Conservation (phyloP, 2,797 vertebrate species). For the Eleutherodactylus coqui region DNA sequence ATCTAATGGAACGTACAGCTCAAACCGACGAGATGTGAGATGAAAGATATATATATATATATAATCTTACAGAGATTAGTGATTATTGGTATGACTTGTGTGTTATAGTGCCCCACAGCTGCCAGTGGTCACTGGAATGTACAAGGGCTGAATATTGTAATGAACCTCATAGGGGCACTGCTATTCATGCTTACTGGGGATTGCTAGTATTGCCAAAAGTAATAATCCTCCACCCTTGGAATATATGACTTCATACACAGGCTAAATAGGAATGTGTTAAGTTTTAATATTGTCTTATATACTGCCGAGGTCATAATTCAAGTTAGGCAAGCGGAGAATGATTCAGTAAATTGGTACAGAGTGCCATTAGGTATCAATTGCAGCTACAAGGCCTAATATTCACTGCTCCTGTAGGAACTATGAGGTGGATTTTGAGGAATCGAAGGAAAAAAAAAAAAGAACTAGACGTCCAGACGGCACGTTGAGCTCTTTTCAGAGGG, state of each 20-base stretch:
- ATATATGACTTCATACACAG: not conserved
- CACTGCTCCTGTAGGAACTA: slow-evolving; percentile 1
- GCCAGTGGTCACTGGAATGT: not conserved
- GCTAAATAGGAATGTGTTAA: not conserved
- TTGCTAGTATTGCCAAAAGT: no score
- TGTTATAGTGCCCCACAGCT: not conserved
- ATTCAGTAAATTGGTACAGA: not conserved
- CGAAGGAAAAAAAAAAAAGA: slow-evolving; percentile 57
- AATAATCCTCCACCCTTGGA: no score
- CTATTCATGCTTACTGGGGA: not conserved
- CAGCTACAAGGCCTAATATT: slow-evolving; percentile 3
- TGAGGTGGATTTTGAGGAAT: slow-evolving; percentile 16
- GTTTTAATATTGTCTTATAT: not conserved
- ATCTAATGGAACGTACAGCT: not conserved
- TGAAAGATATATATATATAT: not conserved
- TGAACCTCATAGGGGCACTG: not conserved
- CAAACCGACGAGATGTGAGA: not conserved
- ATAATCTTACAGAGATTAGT: not conserved
- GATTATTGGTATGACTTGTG: not conserved
- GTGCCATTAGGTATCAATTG: not conserved
- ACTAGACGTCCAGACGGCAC: slow-evolving; percentile 58
- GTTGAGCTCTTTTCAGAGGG: slow-evolving; percentile 59
- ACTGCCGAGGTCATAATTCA: not conserved
- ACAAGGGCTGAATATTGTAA: not conserved
- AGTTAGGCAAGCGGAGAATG: not conserved